phyloP scores from a whole-genome alignment of 2,888 invertebrate genomes.

The Phengaris alcon region DNA sequence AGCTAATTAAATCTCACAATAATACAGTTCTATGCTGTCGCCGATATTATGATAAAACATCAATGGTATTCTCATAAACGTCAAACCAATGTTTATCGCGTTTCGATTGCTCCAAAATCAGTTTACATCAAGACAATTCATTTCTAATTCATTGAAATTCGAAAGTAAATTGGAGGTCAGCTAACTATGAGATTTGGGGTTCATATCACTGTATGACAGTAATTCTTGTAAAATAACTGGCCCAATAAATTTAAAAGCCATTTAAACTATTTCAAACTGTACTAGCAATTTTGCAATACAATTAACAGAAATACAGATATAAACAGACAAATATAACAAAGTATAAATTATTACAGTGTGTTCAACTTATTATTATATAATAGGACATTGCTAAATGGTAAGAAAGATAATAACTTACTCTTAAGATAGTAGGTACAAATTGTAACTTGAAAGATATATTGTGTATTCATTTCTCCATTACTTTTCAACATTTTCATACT shows the following conservation, averaged over 20 bases:
- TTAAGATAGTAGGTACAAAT: not conserved
- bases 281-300: not conserved
- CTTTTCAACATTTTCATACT: not conserved
- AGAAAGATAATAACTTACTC: not conserved
- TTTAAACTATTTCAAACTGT: not conserved
- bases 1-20: too few species aligned
- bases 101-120: too few species aligned
- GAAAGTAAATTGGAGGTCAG: too few species aligned
- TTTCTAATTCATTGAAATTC: too few species aligned
- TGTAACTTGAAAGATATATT: not conserved
- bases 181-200: too few species aligned
- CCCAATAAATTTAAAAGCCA: not conserved
- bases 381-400: not conserved
- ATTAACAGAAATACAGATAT: constrained; percentile 8
- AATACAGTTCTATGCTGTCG: too few species aligned
- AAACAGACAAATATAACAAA: constrained; percentile 26
- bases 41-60: too few species aligned
- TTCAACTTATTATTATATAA: not conserved
- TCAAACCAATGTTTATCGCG: too few species aligned
- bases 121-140: too few species aligned
- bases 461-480: not conserved
- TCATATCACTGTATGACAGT: not conserved
- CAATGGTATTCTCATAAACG: too few species aligned
- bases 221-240: not conserved
- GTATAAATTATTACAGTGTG: constrained; percentile 20